Conservation (phyloP, 1,140 invertebrate species). For the Musca vetustissima region DNA sequence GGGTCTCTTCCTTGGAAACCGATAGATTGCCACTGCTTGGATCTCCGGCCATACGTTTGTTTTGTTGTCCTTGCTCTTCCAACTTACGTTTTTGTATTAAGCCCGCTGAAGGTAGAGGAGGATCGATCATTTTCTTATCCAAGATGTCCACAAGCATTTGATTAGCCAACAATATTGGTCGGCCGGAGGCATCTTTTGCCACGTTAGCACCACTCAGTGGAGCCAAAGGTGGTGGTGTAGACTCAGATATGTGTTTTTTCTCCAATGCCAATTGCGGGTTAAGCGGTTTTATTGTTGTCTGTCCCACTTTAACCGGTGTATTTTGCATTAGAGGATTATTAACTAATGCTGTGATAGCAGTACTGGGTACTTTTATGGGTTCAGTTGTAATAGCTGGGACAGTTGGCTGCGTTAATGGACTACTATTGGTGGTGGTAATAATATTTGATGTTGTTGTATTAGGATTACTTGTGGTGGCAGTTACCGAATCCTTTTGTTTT, state of each 20-base stretch:
- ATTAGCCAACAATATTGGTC: constrained; percentile 54
- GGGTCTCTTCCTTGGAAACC: constrained; percentile 47
- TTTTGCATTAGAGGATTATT: constrained; percentile 57
- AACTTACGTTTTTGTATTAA: constrained; percentile 57
- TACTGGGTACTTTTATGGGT: constrained; percentile 49
- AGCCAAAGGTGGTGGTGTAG: constrained; percentile 59
- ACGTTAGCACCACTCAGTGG: constrained; percentile 54
- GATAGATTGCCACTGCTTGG: constrained; percentile 27
- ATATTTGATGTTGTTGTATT: constrained; percentile 56
- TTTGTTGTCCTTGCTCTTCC: constrained; percentile 59
- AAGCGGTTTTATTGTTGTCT: constrained; percentile 53
- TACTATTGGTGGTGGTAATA: constrained; percentile 3
- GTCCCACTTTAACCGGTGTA: constrained; percentile 52
- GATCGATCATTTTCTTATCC: constrained; percentile 58
- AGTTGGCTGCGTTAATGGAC: constrained; percentile 60
- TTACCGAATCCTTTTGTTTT: constrained; percentile 56
- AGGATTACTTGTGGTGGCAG: constrained; percentile 27
- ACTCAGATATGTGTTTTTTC: constrained; percentile 45
- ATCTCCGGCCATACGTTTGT: constrained; percentile 43
- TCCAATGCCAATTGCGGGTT: constrained; percentile 35
- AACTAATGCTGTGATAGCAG: constrained; percentile 52
- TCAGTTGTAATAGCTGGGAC: constrained; percentile 32
- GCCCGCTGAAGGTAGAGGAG: constrained; percentile 28
- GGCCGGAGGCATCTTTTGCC: constrained; percentile 52
- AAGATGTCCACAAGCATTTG: constrained; percentile 65